Conservation (phyloP, 2,888 invertebrate species). For the Sphaeridia pumilis region DNA sequence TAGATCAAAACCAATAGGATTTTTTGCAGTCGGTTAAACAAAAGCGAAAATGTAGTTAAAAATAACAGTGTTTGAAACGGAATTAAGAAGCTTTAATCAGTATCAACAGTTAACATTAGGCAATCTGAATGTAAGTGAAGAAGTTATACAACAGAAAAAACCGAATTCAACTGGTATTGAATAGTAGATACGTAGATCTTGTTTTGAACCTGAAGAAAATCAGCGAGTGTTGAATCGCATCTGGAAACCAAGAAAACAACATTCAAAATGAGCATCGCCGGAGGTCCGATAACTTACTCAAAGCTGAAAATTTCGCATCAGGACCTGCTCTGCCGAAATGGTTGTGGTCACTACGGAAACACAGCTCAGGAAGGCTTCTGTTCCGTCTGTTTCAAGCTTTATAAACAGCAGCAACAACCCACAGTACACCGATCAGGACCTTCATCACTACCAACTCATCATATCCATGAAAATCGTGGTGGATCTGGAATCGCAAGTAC, state of each 20-base stretch:
- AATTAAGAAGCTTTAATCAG: too few species aligned
- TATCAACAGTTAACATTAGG: too few species aligned
- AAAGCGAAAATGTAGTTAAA: too few species aligned
- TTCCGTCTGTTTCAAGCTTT: conserved; percentile 86
- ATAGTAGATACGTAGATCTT: too few species aligned
- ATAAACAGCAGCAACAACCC: conserved; percentile 45
- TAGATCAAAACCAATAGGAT: too few species aligned
- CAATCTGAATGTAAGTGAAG: too few species aligned
- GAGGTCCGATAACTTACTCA: conserved; percentile 2
- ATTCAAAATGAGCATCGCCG: conserved; percentile 12
- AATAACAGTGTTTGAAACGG: too few species aligned
- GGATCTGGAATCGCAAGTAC: not conserved
- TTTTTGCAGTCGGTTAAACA: too few species aligned
- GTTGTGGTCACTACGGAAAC: conserved; percentile 95
- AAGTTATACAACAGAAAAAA: too few species aligned
- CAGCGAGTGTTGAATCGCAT: not conserved
- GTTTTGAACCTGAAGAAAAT: too few species aligned
- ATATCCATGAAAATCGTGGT: not conserved
- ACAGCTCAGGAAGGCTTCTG: conserved; percentile 97
- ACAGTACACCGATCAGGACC: conserved; percentile 5
- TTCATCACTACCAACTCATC: not conserved
- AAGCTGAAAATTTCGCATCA: conserved; percentile 29
- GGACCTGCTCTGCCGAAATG: conserved; percentile 81
- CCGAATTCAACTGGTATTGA: too few species aligned
- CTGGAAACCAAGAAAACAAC: too few species aligned